A percentile compares a stretch with the other conserved stretches of the same genome.
phyloP scores from a whole-genome alignment of 2,113 vertebrate species.

The Chinchilla lanigera region DNA sequence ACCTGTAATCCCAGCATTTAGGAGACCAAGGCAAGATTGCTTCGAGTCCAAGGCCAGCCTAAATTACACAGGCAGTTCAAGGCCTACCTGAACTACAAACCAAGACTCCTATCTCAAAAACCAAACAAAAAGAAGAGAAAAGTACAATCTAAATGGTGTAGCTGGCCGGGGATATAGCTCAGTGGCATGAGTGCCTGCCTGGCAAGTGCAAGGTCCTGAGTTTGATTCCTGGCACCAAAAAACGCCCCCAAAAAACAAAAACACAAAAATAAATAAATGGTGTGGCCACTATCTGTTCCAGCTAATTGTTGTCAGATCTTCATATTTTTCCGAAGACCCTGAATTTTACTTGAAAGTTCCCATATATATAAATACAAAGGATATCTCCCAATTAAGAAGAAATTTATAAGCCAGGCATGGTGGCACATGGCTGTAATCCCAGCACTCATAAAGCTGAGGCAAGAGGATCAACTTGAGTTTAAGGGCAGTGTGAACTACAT shows the following conservation, averaged over 20 bases:
- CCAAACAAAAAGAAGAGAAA: background rate
- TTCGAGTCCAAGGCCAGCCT: background rate
- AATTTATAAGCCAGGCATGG: background rate
- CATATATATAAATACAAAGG: too few relatives aligned
- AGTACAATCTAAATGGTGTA: too few relatives aligned
- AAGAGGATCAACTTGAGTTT: background rate
- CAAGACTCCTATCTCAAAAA: background rate
- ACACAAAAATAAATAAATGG: background rate
- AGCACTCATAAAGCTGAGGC: background rate
- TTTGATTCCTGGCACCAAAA: too few relatives aligned
- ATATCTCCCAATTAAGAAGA: background rate
- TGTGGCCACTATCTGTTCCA: background rate
- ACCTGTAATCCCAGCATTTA: background rate
- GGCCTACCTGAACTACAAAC: background rate
- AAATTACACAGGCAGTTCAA: background rate
- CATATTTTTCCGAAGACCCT: background rate
- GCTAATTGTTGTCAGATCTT: background rate
- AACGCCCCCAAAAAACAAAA: too few relatives aligned
- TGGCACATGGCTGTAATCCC: background rate
- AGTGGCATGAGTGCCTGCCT: too few relatives aligned
- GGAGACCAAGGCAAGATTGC: background rate
- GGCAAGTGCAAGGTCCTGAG: too few relatives aligned
- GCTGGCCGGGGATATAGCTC: too few relatives aligned
- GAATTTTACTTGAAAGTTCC: constrained; percentile 30
- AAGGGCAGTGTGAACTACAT: background rate